Evolutionary conservation across 1,140 invertebrate genomes (phyloP).

Genomic region (Diabrotica virgifera): DNA sequence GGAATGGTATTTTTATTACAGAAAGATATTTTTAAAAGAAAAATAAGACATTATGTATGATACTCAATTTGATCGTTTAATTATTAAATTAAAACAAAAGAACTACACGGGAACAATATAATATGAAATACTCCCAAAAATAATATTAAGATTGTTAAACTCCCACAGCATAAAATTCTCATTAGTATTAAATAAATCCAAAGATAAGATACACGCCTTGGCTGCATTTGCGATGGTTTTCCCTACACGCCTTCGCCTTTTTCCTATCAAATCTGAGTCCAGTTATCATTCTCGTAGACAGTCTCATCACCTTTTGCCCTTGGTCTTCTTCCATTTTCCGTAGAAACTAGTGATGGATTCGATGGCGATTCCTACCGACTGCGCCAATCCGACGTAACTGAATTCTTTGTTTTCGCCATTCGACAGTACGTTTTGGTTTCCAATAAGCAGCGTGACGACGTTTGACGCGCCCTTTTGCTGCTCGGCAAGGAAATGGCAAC

Average conservation of each 20-base stretch:
- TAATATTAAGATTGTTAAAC: neutral
- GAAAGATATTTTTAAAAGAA: too few species aligned
- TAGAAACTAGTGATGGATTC: constrained; percentile 65
- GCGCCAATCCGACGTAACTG: constrained; percentile 52
- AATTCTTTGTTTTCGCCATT: constrained; percentile 44
- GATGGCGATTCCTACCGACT: constrained; percentile 61
- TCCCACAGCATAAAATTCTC: constrained; percentile 4
- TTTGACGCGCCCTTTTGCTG: constrained; percentile 56
- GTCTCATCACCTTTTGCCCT: constrained; percentile 62
- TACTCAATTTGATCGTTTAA: constrained; percentile 6
- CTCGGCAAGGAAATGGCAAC: constrained; percentile 65
- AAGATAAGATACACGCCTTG: neutral
- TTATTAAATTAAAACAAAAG: constrained; percentile 17
- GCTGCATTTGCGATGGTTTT: neutral
- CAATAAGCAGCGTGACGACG: constrained; percentile 60
- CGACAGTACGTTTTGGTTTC: constrained; percentile 46
- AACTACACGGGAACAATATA: constrained; percentile 16
- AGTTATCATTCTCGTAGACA: neutral
- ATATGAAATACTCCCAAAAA: neutral
- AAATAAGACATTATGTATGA: neutral
- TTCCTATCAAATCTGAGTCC: constrained; percentile 10
- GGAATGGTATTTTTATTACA: too few species aligned
- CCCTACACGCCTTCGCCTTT: neutral
- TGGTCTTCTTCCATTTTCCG: constrained; percentile 66
- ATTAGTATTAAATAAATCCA: constrained; percentile 15